Evolutionary conservation across 2,888 invertebrate genomes (phyloP), one percentile per base, ranked within the genome.

Genomic region (Timema podura): DNA sequence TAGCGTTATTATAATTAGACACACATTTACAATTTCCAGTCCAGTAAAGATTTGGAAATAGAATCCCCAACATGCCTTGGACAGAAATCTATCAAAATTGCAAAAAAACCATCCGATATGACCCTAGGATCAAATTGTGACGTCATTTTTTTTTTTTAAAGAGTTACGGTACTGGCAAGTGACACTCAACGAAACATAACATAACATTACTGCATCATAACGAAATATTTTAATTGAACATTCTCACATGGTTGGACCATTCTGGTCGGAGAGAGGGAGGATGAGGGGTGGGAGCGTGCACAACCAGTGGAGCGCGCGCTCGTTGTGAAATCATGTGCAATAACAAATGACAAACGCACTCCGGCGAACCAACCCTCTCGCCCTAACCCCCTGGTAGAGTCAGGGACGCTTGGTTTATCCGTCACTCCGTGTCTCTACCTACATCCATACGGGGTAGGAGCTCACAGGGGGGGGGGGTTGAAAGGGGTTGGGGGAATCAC

Each of bases 281-380:
- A 59, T 16, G 61, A 15, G 47, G 16, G 59, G 16, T 57, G 67
- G 48, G 11, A 45, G 54, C 61, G 57, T 61, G 66, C 69, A 65
- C 68, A 45, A 45, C 30, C 67, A 67, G 61, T 45, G 61, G 16
- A 61, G 69, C 54, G 57, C 51, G 69, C 45, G 66, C 69, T 67
- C 68, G 64, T 48, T 48, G 70, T 64, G 70, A 69, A 72, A 71
- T 72, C 72, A 72, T 72, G 65, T 71, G 70, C 72, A 71, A 72
- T 71, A 72, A 72, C 71, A 72, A 71, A 72, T 72, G 72, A 72
- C 72, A 72, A 72, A 72, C 65, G 69, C 72, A 72, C 64, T 65
- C 68, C 64, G 68, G 61, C n/a, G 61, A 30, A 45, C n/a, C 30
- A 30, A 30, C 30, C 30, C 30, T 30, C 30, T 30, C 3, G 30